A percentile compares a stretch with the other conserved stretches of the same genome.
Conservation (phyloP, 2,797 vertebrate species). For the Tangara arthus region DNA sequence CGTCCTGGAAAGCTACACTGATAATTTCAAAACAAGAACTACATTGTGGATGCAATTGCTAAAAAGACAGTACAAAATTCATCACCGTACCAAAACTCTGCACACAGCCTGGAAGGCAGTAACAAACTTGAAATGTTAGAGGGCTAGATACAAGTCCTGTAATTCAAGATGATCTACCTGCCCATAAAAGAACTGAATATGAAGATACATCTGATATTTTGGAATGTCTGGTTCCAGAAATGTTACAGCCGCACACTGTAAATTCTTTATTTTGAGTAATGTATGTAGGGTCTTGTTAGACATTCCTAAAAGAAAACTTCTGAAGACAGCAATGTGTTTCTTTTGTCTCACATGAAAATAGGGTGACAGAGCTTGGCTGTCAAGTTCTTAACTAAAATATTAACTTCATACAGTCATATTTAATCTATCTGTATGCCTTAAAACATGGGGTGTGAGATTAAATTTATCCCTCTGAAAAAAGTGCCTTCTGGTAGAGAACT, state of each 20-base stretch:
- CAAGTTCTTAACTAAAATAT: background rate
- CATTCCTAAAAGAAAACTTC: background rate
- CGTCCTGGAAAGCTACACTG: slow-evolving; percentile 25
- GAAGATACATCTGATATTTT: background rate
- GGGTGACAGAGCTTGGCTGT: background rate
- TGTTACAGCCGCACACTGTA: background rate
- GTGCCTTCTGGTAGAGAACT: background rate
- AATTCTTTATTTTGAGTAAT: slow-evolving; percentile 6
- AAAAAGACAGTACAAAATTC: slow-evolving; percentile 22
- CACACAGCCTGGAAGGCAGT: background rate
- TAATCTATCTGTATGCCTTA: background rate
- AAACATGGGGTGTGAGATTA: background rate
- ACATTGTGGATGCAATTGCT: slow-evolving; percentile 10
- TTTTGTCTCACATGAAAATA: slow-evolving; percentile 14
- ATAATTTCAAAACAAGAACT: slow-evolving; percentile 35
- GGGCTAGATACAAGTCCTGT: slow-evolving; percentile 14
- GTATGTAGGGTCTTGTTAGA: background rate
- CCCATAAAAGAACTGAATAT: slow-evolving; percentile 12
- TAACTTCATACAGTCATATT: background rate
- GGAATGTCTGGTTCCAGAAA: slow-evolving; percentile 6
- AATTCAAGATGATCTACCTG: slow-evolving; percentile 8
- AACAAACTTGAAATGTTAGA: slow-evolving; percentile 17
- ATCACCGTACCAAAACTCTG: background rate
- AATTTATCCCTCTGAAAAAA: background rate
- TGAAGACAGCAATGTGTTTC: background rate